These are phyloP conservation scores for Phenganax subtilis DNA, from an alignment of 92 coral and sea anemone species.

Conservation along the genomic window DNA sequence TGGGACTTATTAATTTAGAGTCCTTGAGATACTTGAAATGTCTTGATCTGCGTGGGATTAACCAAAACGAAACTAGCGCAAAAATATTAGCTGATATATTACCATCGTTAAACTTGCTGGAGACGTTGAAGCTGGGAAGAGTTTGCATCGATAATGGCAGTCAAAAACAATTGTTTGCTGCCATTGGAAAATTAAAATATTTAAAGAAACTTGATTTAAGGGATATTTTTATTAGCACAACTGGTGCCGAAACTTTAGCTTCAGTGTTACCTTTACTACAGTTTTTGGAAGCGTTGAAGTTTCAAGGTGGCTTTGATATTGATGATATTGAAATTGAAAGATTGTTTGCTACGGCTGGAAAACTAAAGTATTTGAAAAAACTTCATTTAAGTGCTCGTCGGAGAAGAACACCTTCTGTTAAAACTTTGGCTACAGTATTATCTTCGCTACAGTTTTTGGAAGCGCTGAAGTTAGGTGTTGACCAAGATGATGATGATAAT, in stretches of 20 bases:
- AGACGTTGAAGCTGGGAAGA: background rate
- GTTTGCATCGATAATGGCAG: background rate
- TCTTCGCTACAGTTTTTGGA: background rate
- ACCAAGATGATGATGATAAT: background rate
- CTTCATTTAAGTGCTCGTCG: background rate
- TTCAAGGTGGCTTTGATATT: background rate
- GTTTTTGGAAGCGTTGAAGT: background rate
- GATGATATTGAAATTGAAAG: background rate
- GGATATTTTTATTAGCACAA: too few relatives aligned
- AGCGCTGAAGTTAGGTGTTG: background rate
- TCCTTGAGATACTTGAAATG: constrained; percentile 7
- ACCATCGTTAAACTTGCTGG: constrained; percentile 22
- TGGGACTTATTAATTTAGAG: background rate
- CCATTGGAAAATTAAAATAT: background rate
- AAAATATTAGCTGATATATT: constrained; percentile 16
- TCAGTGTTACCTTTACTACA: background rate
- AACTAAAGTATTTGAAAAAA: background rate
- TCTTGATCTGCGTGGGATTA: background rate
- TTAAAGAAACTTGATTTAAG: background rate
- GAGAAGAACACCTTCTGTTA: background rate
- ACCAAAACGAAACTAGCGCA: background rate
- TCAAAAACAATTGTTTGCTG: background rate
- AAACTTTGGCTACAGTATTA: background rate
- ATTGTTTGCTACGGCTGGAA: constrained; percentile 7
- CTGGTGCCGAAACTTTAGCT: constrained; percentile 1